phyloP scores from a whole-genome alignment of 2,888 invertebrate genomes.

The Polia nebulosa region DNA sequence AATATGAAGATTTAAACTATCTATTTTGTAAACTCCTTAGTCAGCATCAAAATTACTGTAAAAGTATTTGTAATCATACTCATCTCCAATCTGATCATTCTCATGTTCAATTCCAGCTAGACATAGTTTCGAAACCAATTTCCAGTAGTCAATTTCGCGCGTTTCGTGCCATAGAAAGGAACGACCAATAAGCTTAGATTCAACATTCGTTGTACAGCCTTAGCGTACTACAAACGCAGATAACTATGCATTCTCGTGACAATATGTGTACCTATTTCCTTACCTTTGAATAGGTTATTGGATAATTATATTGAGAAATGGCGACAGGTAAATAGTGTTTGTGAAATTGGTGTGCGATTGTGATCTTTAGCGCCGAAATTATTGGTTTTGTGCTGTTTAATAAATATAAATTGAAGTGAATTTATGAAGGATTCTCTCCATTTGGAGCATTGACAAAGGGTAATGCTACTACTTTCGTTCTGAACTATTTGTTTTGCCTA shows the following conservation, averaged over 20 bases:
- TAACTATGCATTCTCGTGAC: conserved; percentile 54
- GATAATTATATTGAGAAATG: conserved; percentile 69
- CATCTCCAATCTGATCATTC: conserved; percentile 6
- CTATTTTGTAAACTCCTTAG: no score
- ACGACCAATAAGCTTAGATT: conserved; percentile 66
- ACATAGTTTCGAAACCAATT: conserved; percentile 55
- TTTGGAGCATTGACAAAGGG: conserved; percentile 5
- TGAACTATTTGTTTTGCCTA: background rate
- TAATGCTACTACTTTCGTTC: background rate
- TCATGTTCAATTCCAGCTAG: conserved; percentile 41
- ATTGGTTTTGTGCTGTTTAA: conserved; percentile 46
- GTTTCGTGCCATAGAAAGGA: conserved; percentile 63
- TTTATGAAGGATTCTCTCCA: conserved; percentile 24
- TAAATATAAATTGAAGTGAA: conserved; percentile 43
- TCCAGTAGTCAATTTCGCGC: conserved; percentile 64
- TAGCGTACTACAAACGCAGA: conserved; percentile 43
- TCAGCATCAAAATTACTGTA: conserved; percentile 7
- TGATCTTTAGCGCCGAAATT: conserved; percentile 61
- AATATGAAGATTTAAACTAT: no score
- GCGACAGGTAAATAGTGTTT: conserved; percentile 67
- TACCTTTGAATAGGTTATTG: conserved; percentile 68
- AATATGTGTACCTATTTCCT: conserved; percentile 58
- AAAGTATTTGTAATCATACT: conserved; percentile 17
- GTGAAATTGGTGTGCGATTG: conserved; percentile 60
- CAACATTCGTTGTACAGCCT: conserved; percentile 33